Percentiles rank a stretch among this genome's conserved stretches.
phyloP scores from a whole-genome alignment of 2,888 invertebrate genomes.

The Andrena minutula region DNA sequence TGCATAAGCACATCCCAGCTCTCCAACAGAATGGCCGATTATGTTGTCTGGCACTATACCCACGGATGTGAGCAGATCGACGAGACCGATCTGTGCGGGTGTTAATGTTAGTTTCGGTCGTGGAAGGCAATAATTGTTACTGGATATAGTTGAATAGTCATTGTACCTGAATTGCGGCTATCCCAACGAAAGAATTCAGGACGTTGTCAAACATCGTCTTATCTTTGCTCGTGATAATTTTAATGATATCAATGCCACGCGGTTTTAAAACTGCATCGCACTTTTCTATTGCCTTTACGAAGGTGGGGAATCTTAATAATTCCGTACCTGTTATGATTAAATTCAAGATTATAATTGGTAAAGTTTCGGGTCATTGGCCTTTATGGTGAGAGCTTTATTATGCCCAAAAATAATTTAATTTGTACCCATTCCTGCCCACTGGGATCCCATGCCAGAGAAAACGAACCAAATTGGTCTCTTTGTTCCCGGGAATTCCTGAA shows the following conservation, averaged over 20 bases:
- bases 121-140: background rate
- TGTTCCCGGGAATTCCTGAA: constrained; percentile 88
- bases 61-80: constrained; percentile 87
- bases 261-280: constrained; percentile 87
- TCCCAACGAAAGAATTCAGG: constrained; percentile 90
- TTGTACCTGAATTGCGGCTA: constrained; percentile 88
- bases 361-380: no score
- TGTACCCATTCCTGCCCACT: constrained; percentile 67
- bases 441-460: constrained; percentile 87
- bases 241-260: constrained; percentile 88
- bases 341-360: no score
- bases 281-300: constrained; percentile 88
- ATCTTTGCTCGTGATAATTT: constrained; percentile 87
- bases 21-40: constrained; percentile 97
- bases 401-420: no score
- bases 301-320: constrained; percentile 89
- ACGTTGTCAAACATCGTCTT: constrained; percentile 88
- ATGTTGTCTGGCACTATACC: constrained; percentile 90
- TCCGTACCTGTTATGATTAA: constrained; percentile 87
- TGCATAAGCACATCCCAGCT: constrained; percentile 97
- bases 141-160: background rate
- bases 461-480: constrained; percentile 94
- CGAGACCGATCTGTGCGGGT: constrained; percentile 87
- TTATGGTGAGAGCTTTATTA: no score
- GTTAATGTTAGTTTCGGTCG: background rate